A percentile compares a stretch with the other conserved stretches of the same genome.
Conservation (phyloP, 1,140 invertebrate genomes). For the Polyergus mexicanus region DNA sequence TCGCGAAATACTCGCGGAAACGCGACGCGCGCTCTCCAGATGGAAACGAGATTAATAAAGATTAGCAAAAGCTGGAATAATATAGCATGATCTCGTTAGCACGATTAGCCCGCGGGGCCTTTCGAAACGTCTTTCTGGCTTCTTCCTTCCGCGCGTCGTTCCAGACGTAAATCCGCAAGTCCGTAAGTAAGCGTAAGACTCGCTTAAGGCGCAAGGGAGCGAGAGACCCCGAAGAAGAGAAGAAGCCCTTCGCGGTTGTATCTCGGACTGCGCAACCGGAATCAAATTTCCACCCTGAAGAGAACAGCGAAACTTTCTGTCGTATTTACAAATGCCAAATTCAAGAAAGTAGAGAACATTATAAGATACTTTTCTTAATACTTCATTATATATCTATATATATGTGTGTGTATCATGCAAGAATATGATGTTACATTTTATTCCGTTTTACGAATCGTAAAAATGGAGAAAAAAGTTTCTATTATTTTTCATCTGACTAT, state of each 20-base stretch:
- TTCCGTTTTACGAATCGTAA: background rate
- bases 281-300: conserved; percentile 80
- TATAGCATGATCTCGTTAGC: conserved; percentile 86
- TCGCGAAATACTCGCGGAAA: conserved; percentile 51
- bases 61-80: conserved; percentile 85
- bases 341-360: background rate
- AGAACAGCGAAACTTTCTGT: conserved; percentile 28
- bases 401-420: background rate
- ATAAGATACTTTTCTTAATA: conserved; percentile 1
- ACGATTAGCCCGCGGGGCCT: conserved; percentile 83
- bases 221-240: conserved; percentile 71
- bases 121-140: conserved; percentile 83
- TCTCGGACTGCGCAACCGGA: conserved; percentile 82
- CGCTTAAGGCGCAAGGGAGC: conserved; percentile 68
- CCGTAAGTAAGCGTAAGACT: conserved; percentile 84
- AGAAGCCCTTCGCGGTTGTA: conserved; percentile 80
- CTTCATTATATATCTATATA: background rate
- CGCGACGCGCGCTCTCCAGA: conserved; percentile 67
- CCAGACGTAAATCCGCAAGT: conserved; percentile 80
- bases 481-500: conserved; percentile 1
- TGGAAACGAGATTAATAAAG: conserved; percentile 86
- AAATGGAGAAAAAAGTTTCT: background rate
- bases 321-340: conserved; percentile 40
- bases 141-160: conserved; percentile 77
- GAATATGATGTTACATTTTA: background rate